Base-by-base conservation (phyloP, 2,888 invertebrate species). In the Crematogaster levior region DNA sequence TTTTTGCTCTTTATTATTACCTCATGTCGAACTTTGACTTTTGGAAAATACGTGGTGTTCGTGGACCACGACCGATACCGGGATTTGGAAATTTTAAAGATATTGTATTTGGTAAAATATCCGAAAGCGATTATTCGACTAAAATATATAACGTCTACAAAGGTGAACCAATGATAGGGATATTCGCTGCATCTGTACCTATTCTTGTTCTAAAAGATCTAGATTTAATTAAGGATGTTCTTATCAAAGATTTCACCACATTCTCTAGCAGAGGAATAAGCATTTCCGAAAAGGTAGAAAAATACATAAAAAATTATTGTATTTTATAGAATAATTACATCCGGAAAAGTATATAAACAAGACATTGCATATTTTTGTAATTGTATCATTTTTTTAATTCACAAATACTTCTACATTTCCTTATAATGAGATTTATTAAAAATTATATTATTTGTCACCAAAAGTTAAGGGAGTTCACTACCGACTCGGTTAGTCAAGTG, bases 201-300 rank as follows among this genome's bases (percentile, higher is more conserved):
- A 2, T 74, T 15, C 74, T 73, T 21, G 30, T 58, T 18, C 30
- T 60, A 40, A 82, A 66, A 21, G 18, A 77, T 58, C 40, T 18
- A 9, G 66, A 77, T 0, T 60, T 77, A 6, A 60, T 82, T 18
- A 82, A 82, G 30, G 58, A 77, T 34, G 4, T 82, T 12, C 74
- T 82, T 24, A 82, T 82, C 40, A 82, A 75, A 65, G 66, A 82
- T 37, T 82, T 82, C 40, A 10, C 60, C 0, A 40, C 18, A 0
- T 82, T 82, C 10, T 30, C 82, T 10, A 30, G 51, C 12, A 75
- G 75, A 37, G 75, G 58, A 24, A 1, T 60, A 18, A 7, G 30
- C 9, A 10, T 12, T 56, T 18, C 9, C 3, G 37, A 56, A 24
- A 65, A 40, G 30, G 75, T 82, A 7, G 18, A 24, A 34, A n/a